Percentiles rank a stretch among this genome's conserved stretches.
These are phyloP conservation scores for Harpalus rubripes DNA, from an alignment of 2,888 invertebrate genomes.

Conservation along the genomic window DNA sequence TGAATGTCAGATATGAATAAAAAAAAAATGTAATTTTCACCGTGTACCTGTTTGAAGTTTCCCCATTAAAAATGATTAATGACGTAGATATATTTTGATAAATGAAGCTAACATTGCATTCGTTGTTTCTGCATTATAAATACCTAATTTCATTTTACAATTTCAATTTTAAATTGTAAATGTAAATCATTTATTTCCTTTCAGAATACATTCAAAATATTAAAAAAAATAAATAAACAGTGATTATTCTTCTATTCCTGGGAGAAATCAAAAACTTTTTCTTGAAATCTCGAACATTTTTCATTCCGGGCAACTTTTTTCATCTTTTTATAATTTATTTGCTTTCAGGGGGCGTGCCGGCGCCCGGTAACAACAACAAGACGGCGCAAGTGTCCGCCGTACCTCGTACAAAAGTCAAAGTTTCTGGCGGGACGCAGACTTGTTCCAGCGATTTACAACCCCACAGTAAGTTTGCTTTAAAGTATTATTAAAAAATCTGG, in stretches of 20 bases:
- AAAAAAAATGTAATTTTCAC: constrained; percentile 7
- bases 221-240: too few species aligned
- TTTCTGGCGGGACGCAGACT: constrained; percentile 94
- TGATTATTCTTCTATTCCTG: too few species aligned
- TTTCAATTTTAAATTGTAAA: background rate
- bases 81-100: background rate
- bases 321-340: too few species aligned
- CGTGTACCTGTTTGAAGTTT: background rate
- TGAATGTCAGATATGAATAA: background rate
- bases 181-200: background rate
- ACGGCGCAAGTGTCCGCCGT: constrained; percentile 93
- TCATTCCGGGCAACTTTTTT: background rate
- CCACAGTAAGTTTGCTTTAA: constrained; percentile 78
- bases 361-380: constrained; percentile 73
- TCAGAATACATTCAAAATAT: background rate
- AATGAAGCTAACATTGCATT: background rate
- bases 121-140: background rate
- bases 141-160: background rate
- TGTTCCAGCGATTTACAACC: constrained; percentile 87
- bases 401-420: constrained; percentile 92
- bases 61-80: background rate
- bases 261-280: too few species aligned
- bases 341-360: constrained; percentile 73
- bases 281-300: too few species aligned
- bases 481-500: too few species aligned